These are phyloP conservation scores for Stratiomys singularior DNA, from an alignment of 2,888 invertebrate species.

Conservation along the genomic window DNA sequence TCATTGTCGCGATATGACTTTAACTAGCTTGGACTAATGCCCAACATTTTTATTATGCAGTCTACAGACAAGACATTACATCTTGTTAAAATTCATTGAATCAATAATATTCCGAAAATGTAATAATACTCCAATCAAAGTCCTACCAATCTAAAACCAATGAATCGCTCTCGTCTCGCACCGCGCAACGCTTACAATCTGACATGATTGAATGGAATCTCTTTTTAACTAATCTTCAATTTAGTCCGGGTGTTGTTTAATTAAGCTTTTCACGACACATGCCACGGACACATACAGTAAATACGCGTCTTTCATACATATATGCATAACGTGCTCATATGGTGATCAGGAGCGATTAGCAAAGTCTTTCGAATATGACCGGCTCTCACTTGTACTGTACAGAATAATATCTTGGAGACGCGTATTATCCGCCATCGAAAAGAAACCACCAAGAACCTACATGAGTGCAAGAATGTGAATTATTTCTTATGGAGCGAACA, in stretches of 20 bases:
- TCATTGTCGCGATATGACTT: no score
- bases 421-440: background rate
- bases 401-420: background rate
- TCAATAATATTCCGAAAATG: conserved; percentile 24
- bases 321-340: background rate
- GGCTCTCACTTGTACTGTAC: background rate
- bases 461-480: background rate
- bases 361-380: background rate
- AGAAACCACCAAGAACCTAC: background rate
- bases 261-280: conserved; percentile 46
- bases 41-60: no score
- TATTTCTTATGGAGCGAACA: background rate
- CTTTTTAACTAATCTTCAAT: conserved; percentile 53
- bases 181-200: conserved; percentile 19
- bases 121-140: conserved; percentile 38
- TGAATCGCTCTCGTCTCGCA: background rate
- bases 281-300: conserved; percentile 24
- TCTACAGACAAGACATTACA: background rate
- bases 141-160: conserved; percentile 41
- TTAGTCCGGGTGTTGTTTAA: conserved; percentile 49
- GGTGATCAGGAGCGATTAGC: background rate
- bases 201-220: conserved; percentile 48
- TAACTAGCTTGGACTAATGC: no score
- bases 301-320: background rate
- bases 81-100: conserved; percentile 29